A percentile compares a stretch with the other conserved stretches of the same genome.
Conservation (phyloP, 23 tunicate species). For the Halocynthia roretzi region DNA sequence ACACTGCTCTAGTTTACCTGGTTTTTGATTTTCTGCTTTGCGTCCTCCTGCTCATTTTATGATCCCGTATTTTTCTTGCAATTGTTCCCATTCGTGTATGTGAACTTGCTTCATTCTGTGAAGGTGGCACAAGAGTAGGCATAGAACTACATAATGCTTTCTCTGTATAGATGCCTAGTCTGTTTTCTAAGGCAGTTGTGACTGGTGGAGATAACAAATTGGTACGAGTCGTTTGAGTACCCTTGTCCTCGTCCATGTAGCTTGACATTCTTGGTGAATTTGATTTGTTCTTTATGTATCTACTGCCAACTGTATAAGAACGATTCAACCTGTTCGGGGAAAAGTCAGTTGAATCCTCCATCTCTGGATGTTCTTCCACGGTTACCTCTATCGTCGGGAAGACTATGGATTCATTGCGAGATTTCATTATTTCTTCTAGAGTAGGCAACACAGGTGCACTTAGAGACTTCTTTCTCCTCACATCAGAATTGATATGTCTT, state of each 20-base stretch:
- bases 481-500: conserved; percentile 10
- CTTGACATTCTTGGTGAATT: not conserved
- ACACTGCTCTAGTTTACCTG: conserved; percentile 70
- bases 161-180: not conserved
- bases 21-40: conserved; percentile 17
- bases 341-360: not conserved
- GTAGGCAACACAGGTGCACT: conserved; percentile 65
- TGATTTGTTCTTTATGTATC: conserved; percentile 6
- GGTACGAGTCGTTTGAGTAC: not conserved
- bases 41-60: conserved; percentile 11
- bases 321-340: conserved; percentile 19
- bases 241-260: conserved; percentile 1
- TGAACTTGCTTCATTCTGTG: not conserved
- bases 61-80: conserved; percentile 46
- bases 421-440: conserved; percentile 28
- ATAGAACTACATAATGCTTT: conserved; percentile 16
- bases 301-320: not conserved
- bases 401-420: not conserved
- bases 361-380: conserved; percentile 13
- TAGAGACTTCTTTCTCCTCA: conserved; percentile 61
- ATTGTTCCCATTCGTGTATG: conserved; percentile 37
- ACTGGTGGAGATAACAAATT: conserved; percentile 5
- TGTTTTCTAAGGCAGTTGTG: not conserved
- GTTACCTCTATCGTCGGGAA: not conserved
- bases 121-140: conserved; percentile 6